Evolutionary conservation across 2,113 vertebrate genomes (phyloP).

Genomic region (Siphamia tubifer): DNA sequence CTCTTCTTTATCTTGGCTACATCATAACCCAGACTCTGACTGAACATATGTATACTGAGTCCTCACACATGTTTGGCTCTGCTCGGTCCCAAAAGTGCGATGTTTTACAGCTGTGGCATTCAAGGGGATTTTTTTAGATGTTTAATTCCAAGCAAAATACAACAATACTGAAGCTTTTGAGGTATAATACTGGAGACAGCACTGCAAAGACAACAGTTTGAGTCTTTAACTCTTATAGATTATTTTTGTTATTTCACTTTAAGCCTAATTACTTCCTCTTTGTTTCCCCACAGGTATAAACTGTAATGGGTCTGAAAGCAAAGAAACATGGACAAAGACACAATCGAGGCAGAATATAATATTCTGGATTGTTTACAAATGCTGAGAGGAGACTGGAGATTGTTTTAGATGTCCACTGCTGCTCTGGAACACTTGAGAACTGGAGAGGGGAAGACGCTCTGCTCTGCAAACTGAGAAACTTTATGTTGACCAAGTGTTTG

Average conservation of each 20-base stretch:
- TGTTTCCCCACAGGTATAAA: constrained; percentile 74
- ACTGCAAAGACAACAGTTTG: neutral
- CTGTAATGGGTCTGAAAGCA: constrained; percentile 40
- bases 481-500: constrained; percentile 67
- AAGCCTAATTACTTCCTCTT: neutral
- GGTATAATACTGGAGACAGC: neutral
- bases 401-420: constrained; percentile 90
- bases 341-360: constrained; percentile 77
- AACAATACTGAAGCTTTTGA: neutral
- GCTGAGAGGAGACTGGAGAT: constrained; percentile 84
- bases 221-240: neutral
- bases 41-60: constrained; percentile 7
- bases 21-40: constrained; percentile 23
- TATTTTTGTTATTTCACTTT: neutral
- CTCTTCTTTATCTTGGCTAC: constrained; percentile 50
- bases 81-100: constrained; percentile 44
- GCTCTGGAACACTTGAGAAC: constrained; percentile 92
- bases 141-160: constrained; percentile 38
- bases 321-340: constrained; percentile 48
- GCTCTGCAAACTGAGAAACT: constrained; percentile 61
- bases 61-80: constrained; percentile 55
- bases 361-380: constrained; percentile 97
- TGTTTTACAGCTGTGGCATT: constrained; percentile 45
- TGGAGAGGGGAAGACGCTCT: constrained; percentile 70
- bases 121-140: constrained; percentile 17